These are phyloP conservation scores for Nyctalus aviator DNA, from an alignment of 2,797 vertebrate species.

Conservation along the genomic window DNA sequence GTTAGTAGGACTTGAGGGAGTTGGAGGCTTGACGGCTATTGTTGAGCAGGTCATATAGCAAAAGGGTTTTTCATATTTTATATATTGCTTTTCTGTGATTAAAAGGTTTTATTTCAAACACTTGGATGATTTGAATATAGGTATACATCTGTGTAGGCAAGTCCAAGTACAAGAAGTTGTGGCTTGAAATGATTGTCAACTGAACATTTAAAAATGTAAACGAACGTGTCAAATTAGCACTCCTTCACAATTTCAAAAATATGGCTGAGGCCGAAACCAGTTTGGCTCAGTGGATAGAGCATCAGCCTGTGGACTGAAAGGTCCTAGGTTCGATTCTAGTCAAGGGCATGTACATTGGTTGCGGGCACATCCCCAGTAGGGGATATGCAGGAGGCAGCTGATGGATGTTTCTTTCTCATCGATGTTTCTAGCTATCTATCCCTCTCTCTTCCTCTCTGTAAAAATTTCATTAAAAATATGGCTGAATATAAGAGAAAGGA, in stretches of 20 bases:
- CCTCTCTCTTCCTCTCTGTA: no score
- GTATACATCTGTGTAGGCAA: neutral
- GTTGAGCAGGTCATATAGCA: neutral
- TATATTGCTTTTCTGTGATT: neutral
- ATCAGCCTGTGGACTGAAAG: no score
- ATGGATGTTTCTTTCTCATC: no score
- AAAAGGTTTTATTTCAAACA: neutral
- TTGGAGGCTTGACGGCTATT: neutral
- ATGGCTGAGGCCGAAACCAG: no score
- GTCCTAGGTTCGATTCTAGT: no score
- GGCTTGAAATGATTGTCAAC: neutral
- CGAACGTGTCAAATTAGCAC: neutral
- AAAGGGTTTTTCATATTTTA: neutral
- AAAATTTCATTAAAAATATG: neutral
- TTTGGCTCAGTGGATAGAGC: no score
- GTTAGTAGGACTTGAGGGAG: neutral
- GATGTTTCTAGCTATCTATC: no score
- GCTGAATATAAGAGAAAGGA: no score
- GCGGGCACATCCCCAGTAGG: no score
- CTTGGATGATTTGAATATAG: neutral
- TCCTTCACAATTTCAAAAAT: neutral
- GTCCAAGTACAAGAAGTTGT: neutral
- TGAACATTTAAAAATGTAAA: neutral
- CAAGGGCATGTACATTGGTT: no score
- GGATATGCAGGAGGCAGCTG: no score